These are phyloP conservation scores for Eumacrocentrus americanus DNA, from an alignment of 2,888 invertebrate species.

Conservation along the genomic window DNA sequence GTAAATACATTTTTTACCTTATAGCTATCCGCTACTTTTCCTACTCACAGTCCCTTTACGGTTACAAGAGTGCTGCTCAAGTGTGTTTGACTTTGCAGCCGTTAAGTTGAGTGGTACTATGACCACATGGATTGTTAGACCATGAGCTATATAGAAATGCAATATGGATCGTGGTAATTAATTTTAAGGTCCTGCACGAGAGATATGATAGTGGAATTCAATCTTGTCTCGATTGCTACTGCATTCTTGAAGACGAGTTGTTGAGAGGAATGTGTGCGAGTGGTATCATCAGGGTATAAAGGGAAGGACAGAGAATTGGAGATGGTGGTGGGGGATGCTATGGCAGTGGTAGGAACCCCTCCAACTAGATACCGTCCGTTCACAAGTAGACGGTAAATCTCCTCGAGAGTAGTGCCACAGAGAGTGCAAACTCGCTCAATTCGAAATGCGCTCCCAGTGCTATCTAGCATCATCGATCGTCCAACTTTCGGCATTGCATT, in stretches of 20 bases:
- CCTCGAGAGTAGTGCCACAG: constrained; percentile 24
- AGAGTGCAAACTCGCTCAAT: constrained; percentile 30
- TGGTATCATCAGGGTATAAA: neutral
- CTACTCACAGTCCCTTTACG: constrained; percentile 20
- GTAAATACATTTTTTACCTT: constrained; percentile 56
- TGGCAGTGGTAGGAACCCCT: constrained; percentile 26
- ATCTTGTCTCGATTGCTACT: constrained; percentile 4
- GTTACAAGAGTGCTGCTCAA: constrained; percentile 1
- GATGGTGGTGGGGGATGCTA: constrained; percentile 15
- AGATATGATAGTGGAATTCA: constrained; percentile 12
- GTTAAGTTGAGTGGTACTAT: neutral
- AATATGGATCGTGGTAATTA: too few species aligned
- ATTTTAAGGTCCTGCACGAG: neutral
- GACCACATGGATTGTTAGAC: neutral
- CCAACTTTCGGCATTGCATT: constrained; percentile 14
- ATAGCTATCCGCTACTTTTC: constrained; percentile 21
- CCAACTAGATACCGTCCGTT: constrained; percentile 30
- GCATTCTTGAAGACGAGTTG: neutral
- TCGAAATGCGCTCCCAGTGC: constrained; percentile 19
- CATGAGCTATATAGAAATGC: too few species aligned
- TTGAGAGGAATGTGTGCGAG: constrained; percentile 10
- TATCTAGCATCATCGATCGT: constrained; percentile 22
- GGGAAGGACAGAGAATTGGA: constrained; percentile 7
- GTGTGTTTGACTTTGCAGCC: neutral
- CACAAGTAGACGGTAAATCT: constrained; percentile 32